phyloP scores from a whole-genome alignment of 2,797 vertebrate species.

The Gephyroberyx darwinii region DNA sequence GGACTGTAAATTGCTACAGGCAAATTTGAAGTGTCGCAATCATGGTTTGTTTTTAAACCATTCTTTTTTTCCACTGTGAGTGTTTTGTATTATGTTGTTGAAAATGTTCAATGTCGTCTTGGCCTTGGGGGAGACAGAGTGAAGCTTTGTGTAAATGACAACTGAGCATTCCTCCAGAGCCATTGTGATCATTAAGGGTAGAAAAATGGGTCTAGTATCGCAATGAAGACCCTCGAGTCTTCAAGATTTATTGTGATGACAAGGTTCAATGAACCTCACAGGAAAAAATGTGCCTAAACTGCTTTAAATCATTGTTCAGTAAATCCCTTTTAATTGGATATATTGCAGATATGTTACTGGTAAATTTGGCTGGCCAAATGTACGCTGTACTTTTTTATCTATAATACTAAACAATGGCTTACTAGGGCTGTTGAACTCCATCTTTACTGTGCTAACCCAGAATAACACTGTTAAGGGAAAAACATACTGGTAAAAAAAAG shows the following conservation, averaged over 20 bases:
- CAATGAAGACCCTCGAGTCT: slow-evolving; percentile 35
- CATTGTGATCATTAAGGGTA: slow-evolving; percentile 54
- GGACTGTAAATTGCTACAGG: slow-evolving; percentile 54
- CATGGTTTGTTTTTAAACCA: slow-evolving; percentile 52
- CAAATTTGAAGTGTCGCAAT: slow-evolving; percentile 54
- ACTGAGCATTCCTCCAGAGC: slow-evolving; percentile 40
- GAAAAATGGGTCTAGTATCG: slow-evolving; percentile 41
- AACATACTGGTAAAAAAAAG: no score
- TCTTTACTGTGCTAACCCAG: slow-evolving; percentile 25
- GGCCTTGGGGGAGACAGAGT: slow-evolving; percentile 35
- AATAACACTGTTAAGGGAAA: slow-evolving; percentile 14
- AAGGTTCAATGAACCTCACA: slow-evolving; percentile 8
- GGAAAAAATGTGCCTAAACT: slow-evolving; percentile 3
- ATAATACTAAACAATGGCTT: slow-evolving; percentile 7
- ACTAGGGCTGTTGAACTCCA: slow-evolving; percentile 18
- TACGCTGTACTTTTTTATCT: slow-evolving; percentile 10
- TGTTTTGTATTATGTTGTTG: slow-evolving; percentile 29
- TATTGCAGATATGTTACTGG: slow-evolving; percentile 14
- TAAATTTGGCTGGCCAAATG: slow-evolving; percentile 2
- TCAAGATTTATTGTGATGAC: slow-evolving; percentile 29
- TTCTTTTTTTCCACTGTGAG: slow-evolving; percentile 43
- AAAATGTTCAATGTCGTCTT: slow-evolving; percentile 61
- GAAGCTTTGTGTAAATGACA: slow-evolving; percentile 40
- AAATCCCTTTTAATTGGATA: slow-evolving; percentile 4
- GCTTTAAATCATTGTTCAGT: slow-evolving; percentile 7